Evolutionary conservation across 2,888 invertebrate genomes (phyloP).

Genomic region (Noctua fimbriata): DNA sequence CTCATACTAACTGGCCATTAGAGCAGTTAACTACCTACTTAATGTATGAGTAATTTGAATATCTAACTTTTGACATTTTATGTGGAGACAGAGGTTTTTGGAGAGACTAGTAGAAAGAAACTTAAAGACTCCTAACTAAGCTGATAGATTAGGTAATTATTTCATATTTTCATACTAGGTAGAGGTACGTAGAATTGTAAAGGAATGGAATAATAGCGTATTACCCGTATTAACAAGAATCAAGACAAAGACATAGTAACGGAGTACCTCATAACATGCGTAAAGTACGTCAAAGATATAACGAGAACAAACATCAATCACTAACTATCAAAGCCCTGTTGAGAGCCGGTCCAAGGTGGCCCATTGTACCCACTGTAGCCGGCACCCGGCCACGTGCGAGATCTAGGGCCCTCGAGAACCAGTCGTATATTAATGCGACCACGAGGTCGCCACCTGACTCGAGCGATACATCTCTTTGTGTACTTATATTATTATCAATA

Average conservation of each 20-base stretch:
- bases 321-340: constrained; percentile 20
- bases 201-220: background rate
- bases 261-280: background rate
- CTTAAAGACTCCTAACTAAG: background rate
- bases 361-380: constrained; percentile 17
- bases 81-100: background rate
- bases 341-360: constrained; percentile 36
- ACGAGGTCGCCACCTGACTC: constrained; percentile 77
- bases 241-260: background rate
- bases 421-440: constrained; percentile 72
- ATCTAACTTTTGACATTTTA: background rate
- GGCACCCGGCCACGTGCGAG: constrained; percentile 70
- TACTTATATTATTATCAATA: constrained; percentile 45
- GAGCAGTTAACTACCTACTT: background rate
- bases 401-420: constrained; percentile 69
- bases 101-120: background rate
- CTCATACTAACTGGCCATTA: constrained; percentile 3
- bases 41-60: background rate
- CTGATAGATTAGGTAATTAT: background rate
- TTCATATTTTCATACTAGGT: constrained; percentile 1
- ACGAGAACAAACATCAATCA: background rate
- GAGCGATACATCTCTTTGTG: constrained; percentile 55
- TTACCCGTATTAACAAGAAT: background rate
- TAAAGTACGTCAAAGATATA: background rate
- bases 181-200: background rate